Percentiles rank a stretch among this genome's conserved stretches.
phyloP scores from a whole-genome alignment of 2,888 invertebrate species.

The Poecilus cupreus region DNA sequence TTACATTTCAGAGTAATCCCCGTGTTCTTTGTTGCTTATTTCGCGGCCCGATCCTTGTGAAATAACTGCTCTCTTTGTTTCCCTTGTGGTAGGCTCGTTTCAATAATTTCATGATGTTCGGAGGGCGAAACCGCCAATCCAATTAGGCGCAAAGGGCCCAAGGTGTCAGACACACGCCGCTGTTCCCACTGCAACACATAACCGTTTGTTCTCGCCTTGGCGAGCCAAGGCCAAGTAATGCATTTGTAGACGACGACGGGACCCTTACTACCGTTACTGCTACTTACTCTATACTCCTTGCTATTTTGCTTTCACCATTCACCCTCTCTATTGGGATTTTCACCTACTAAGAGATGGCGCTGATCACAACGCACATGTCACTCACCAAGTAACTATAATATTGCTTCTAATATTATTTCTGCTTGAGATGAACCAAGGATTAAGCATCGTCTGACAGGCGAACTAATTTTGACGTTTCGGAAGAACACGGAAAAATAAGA shows the following conservation, averaged over 20 bases:
- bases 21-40: slow-evolving; percentile 54
- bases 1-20: slow-evolving; percentile 55
- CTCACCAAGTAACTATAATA: too few relatives aligned
- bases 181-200: slow-evolving; percentile 46
- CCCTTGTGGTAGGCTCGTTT: slow-evolving; percentile 53
- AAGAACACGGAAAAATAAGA: too few relatives aligned
- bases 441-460: too few relatives aligned
- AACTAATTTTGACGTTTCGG: too few relatives aligned
- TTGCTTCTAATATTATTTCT: too few relatives aligned
- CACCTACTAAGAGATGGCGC: too few relatives aligned
- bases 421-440: too few relatives aligned
- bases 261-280: neutral
- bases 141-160: slow-evolving; percentile 52
- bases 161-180: slow-evolving; percentile 47
- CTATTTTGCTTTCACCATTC: neutral
- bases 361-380: too few relatives aligned
- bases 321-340: too few relatives aligned
- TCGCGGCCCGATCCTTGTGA: slow-evolving; percentile 4
- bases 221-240: slow-evolving; percentile 26
- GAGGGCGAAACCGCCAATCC: slow-evolving; percentile 51
- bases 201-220: slow-evolving; percentile 47
- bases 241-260: neutral
- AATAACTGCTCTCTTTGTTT: slow-evolving; percentile 54
- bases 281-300: slow-evolving; percentile 19
- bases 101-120: slow-evolving; percentile 53